phyloP scores from a whole-genome alignment of 2,797 vertebrate species.

The Sebastiscus tertius region DNA sequence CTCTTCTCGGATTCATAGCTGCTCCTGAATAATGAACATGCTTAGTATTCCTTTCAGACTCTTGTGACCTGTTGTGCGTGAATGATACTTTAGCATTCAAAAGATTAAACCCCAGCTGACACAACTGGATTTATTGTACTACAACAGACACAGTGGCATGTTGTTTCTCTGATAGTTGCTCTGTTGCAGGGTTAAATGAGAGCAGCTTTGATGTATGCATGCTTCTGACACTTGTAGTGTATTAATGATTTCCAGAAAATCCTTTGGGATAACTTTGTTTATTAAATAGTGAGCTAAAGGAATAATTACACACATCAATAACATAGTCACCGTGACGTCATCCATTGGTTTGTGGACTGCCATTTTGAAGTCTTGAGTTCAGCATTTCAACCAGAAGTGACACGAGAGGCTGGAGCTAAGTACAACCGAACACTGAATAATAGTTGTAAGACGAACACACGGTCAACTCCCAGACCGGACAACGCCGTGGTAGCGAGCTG shows the following conservation, averaged over 20 bases:
- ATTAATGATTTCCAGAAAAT: neutral
- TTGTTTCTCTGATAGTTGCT: conserved; percentile 1
- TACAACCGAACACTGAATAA: no score
- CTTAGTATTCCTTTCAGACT: conserved; percentile 65
- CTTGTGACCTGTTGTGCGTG: conserved; percentile 50
- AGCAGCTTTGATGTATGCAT: neutral
- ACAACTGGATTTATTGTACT: conserved; percentile 34
- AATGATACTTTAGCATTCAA: conserved; percentile 32
- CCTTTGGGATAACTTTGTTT: neutral
- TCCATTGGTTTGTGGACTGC: no score
- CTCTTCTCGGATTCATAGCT: conserved; percentile 52
- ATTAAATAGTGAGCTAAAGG: neutral
- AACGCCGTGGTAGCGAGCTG: no score
- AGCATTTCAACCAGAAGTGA: no score
- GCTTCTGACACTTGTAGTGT: neutral
- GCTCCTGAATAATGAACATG: conserved; percentile 60
- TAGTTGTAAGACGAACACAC: no score
- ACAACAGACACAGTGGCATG: neutral
- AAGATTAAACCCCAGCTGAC: conserved; percentile 15
- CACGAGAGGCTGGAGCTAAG: no score
- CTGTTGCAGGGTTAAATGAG: conserved; percentile 1
- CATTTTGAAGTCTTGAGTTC: no score
- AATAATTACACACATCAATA: neutral
- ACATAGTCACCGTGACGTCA: no score
- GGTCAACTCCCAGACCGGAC: no score